Evolutionary conservation across 2,113 vertebrate species (phyloP).

Genomic region (Bos indicus): DNA sequence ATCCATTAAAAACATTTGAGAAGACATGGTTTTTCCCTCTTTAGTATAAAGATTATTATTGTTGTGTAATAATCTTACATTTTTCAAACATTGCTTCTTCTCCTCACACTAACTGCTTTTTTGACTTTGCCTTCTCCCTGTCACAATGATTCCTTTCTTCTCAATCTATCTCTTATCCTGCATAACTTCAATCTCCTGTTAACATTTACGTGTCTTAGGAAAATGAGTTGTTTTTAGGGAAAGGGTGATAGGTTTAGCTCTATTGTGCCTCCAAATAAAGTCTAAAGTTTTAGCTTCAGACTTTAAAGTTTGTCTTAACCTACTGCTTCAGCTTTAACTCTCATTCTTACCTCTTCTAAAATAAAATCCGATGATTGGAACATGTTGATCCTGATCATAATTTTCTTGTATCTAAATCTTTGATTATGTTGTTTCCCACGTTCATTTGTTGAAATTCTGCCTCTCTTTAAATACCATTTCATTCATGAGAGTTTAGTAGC

Average conservation of each 20-base stretch:
- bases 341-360: neutral
- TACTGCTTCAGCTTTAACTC: neutral
- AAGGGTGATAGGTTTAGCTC: neutral
- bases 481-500: neutral
- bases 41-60: neutral
- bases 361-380: neutral
- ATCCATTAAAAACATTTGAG: neutral
- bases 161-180: neutral
- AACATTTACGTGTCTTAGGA: neutral
- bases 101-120: neutral
- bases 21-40: neutral
- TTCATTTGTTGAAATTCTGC: neutral
- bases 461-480: neutral
- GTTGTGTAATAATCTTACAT: neutral
- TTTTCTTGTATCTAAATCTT: neutral
- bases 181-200: neutral
- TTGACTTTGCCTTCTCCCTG: neutral
- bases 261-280: neutral
- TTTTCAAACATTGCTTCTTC: neutral
- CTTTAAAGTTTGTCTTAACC: neutral
- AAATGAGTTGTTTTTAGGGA: neutral
- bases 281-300: neutral
- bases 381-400: neutral
- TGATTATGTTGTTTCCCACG: neutral
- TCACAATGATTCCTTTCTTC: neutral